phyloP scores from a whole-genome alignment of 1,140 invertebrate species.

The Panonychus citri region DNA sequence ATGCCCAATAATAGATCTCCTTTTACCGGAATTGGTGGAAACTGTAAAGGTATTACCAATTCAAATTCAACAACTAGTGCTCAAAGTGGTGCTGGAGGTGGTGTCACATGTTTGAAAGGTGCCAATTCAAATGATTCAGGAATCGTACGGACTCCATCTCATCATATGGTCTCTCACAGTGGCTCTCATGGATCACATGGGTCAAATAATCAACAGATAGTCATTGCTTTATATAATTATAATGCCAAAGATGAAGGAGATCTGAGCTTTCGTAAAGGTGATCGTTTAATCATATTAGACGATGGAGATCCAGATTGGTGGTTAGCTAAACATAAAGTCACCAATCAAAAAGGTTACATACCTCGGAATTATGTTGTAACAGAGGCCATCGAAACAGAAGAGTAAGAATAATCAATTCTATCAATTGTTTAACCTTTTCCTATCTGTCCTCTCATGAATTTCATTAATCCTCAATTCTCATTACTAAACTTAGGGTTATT shows the following conservation, averaged over 20 bases:
- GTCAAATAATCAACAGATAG: slow-evolving; percentile 17
- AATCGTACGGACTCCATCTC: not conserved
- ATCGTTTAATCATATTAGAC: slow-evolving; percentile 65
- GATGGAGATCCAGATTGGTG: slow-evolving; percentile 68
- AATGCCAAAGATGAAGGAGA: slow-evolving; percentile 66
- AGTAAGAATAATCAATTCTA: slow-evolving; percentile 41
- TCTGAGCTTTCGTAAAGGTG: slow-evolving; percentile 72
- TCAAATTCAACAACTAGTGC: not conserved
- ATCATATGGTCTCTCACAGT: not conserved
- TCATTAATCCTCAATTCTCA: not conserved
- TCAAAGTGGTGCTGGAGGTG: not conserved
- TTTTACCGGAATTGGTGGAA: not conserved
- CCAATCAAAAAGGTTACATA: slow-evolving; percentile 60
- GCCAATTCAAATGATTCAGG: slow-evolving; percentile 1
- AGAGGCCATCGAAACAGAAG: slow-evolving; percentile 82
- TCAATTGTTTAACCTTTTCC: not conserved
- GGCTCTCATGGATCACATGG: not conserved
- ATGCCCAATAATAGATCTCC: not conserved
- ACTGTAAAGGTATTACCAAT: not conserved
- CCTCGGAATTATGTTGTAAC: slow-evolving; percentile 81
- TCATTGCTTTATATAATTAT: slow-evolving; percentile 75
- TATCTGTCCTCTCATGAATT: not conserved
- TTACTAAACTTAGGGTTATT: no score
- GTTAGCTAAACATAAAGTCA: slow-evolving; percentile 61
- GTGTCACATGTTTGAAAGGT: not conserved